These are phyloP conservation scores for Prunella fulvescens DNA, from an alignment of 2,113 vertebrate genomes.

Conservation along the genomic window DNA sequence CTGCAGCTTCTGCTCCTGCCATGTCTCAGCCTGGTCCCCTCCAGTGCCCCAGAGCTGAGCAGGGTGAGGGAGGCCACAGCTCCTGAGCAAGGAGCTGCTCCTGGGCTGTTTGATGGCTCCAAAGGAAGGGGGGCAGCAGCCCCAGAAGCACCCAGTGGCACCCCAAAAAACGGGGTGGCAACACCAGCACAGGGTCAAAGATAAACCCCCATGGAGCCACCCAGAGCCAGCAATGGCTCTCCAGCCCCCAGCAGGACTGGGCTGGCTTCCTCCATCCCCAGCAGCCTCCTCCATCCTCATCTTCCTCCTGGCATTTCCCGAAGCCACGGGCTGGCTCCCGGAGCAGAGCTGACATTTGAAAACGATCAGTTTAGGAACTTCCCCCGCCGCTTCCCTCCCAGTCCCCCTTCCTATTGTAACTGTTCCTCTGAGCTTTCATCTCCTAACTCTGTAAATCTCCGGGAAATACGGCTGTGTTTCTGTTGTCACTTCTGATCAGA, in stretches of 20 bases:
- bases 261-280: neutral
- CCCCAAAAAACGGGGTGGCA: neutral
- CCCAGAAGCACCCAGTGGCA: neutral
- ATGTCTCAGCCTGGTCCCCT: neutral
- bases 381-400: neutral
- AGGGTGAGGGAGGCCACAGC: neutral
- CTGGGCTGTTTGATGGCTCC: neutral
- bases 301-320: conserved; percentile 13
- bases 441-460: conserved; percentile 71
- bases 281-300: neutral
- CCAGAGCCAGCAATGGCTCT: neutral
- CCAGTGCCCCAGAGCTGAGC: neutral
- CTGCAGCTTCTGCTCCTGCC: neutral
- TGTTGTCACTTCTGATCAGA: conserved; percentile 84
- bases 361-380: conserved; percentile 68
- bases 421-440: conserved; percentile 69
- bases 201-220: neutral
- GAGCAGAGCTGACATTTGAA: conserved; percentile 71
- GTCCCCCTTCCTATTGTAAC: conserved; percentile 62
- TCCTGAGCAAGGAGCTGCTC: neutral
- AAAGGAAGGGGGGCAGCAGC: neutral
- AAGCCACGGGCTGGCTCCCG: conserved; percentile 31
- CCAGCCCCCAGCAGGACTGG: neutral
- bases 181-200: neutral
- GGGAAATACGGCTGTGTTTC: conserved; percentile 78